Percentiles rank a stretch among this genome's conserved stretches.
Conservation (phyloP, 2,113 vertebrate species). For the Bubo bubo region DNA sequence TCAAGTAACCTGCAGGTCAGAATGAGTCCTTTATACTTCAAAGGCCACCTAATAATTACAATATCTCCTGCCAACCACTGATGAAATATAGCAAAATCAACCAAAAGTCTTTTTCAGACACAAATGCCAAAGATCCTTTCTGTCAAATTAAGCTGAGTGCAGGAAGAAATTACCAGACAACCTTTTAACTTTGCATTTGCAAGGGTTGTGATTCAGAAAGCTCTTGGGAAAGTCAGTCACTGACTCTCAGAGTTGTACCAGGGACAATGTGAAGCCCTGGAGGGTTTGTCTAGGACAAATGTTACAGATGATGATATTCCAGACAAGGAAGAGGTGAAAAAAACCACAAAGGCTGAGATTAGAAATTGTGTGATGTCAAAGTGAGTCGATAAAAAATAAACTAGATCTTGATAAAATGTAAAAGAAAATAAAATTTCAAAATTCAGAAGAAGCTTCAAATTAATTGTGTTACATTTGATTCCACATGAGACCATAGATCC, state of each 20-base stretch:
- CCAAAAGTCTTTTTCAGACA: not conserved
- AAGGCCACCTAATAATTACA: not conserved
- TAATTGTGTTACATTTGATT: not conserved
- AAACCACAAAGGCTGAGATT: not conserved
- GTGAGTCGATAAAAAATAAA: not conserved
- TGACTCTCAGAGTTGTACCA: not conserved
- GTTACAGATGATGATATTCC: not conserved
- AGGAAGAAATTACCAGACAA: not conserved
- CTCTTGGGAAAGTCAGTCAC: not conserved
- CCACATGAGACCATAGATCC: not conserved
- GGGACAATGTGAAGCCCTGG: not conserved
- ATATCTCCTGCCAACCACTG: not conserved
- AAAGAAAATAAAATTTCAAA: not conserved
- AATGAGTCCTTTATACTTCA: not conserved
- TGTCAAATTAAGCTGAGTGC: not conserved
- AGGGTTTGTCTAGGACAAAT: not conserved
- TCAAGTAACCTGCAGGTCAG: not conserved
- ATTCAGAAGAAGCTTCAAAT: not conserved
- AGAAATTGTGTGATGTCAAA: not conserved
- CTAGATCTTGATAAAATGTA: not conserved
- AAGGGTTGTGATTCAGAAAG: not conserved
- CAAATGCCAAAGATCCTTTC: not conserved
- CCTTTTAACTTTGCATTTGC: not conserved
- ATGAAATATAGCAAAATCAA: not conserved
- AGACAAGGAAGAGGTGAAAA: not conserved